phyloP scores from a whole-genome alignment of 1,140 invertebrate genomes.

The Danaus melanippus region DNA sequence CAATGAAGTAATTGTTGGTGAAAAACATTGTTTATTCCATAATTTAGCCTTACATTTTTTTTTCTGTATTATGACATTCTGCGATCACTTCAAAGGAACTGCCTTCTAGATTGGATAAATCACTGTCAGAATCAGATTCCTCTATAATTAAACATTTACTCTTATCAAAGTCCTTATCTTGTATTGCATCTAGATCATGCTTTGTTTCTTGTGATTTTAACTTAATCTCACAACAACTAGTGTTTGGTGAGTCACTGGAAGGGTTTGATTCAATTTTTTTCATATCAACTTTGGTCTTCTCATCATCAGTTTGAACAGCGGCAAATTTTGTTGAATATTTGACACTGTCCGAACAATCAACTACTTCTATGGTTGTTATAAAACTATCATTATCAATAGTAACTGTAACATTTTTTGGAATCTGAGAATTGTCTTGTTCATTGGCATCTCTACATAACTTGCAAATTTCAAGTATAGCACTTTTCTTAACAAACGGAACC shows the following conservation, averaged over 20 bases:
- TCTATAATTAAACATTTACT: slow-evolving; percentile 32
- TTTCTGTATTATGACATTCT: slow-evolving; percentile 41
- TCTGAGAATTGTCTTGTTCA: background rate
- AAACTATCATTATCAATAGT: slow-evolving; percentile 37
- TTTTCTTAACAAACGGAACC: slow-evolving; percentile 48
- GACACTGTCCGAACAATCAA: slow-evolving; percentile 14
- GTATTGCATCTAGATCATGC: background rate
- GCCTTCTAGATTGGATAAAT: slow-evolving; percentile 17
- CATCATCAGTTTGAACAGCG: slow-evolving; percentile 38
- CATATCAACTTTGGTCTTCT: slow-evolving; percentile 2
- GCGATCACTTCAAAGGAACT: slow-evolving; percentile 31
- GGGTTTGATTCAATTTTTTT: slow-evolving; percentile 1
- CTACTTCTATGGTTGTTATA: slow-evolving; percentile 32
- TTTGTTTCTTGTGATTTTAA: background rate
- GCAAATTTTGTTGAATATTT: slow-evolving; percentile 27
- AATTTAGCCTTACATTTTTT: slow-evolving; percentile 33
- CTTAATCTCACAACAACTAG: too few species aligned
- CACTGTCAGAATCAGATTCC: slow-evolving; percentile 44
- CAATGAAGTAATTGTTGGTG: too few species aligned
- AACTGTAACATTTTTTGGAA: slow-evolving; percentile 29
- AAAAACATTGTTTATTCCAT: too few species aligned
- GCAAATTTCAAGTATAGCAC: slow-evolving; percentile 34
- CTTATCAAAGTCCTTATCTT: slow-evolving; percentile 1
- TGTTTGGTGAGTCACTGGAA: background rate
- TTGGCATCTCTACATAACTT: slow-evolving; percentile 19